Evolutionary conservation across 2,113 vertebrate genomes (phyloP).

Genomic region (Xenus cinereus): DNA sequence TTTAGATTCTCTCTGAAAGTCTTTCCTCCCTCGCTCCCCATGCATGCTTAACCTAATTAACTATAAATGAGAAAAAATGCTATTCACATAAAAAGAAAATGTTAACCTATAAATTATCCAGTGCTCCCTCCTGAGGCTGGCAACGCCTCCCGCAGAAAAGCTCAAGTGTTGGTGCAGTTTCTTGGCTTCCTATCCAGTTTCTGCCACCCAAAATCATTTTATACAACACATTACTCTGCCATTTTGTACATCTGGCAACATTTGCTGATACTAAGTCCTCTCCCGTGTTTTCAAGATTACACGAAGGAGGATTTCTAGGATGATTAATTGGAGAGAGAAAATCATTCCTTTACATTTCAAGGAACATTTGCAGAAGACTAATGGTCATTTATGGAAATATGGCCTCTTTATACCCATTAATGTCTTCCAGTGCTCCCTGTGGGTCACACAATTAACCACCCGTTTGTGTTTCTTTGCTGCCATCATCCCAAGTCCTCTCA

Average conservation of each 20-base stretch:
- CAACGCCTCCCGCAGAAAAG: conserved; percentile 51
- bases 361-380: conserved; percentile 65
- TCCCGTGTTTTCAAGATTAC: conserved; percentile 47
- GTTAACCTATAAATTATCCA: conserved; percentile 82
- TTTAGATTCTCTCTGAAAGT: conserved; percentile 76
- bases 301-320: conserved; percentile 26
- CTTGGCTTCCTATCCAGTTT: conserved; percentile 32
- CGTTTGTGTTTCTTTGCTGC: conserved; percentile 40
- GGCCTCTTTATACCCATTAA: conserved; percentile 54
- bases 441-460: conserved; percentile 49
- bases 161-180: conserved; percentile 10
- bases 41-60: conserved; percentile 84
- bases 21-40: conserved; percentile 76
- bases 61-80: conserved; percentile 82
- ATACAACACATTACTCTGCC: conserved; percentile 40
- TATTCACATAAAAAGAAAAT: conserved; percentile 82
- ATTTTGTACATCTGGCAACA: conserved; percentile 53
- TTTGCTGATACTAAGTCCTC: conserved; percentile 30
- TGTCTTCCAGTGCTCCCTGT: conserved; percentile 39
- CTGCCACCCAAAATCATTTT: conserved; percentile 51
- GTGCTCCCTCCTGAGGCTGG: conserved; percentile 57
- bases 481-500: background rate
- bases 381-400: conserved; percentile 64
- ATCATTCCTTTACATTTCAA: conserved; percentile 61
- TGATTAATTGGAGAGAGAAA: conserved; percentile 55